Percentiles rank a stretch among this genome's conserved stretches.
phyloP scores from a whole-genome alignment of 2,113 vertebrate genomes.

The Lepidothrix coronata region DNA sequence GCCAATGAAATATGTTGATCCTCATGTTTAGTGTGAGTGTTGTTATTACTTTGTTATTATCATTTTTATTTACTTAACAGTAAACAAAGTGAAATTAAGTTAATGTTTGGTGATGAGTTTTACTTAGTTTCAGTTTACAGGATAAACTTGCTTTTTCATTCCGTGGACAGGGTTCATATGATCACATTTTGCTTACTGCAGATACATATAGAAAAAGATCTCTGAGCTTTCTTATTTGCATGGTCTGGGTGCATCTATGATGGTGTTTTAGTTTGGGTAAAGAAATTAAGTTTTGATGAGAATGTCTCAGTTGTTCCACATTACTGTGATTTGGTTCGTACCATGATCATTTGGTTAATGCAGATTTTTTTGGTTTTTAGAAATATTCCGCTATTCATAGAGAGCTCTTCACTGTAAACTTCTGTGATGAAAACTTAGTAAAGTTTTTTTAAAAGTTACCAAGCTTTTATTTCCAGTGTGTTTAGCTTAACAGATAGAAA shows the following conservation, averaged over 20 bases:
- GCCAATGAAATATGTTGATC: neutral
- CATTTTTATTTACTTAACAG: neutral
- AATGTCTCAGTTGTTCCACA: neutral
- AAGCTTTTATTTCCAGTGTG: neutral
- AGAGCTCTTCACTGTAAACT: neutral
- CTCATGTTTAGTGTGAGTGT: neutral
- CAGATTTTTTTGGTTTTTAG: neutral
- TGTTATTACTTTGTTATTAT: neutral
- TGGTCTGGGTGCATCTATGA: neutral
- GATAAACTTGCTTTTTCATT: neutral
- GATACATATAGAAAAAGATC: neutral
- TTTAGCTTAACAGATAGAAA: neutral
- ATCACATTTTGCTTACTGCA: neutral
- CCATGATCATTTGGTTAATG: neutral
- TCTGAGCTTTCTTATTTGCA: neutral
- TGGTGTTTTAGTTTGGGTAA: neutral
- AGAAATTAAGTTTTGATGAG: neutral
- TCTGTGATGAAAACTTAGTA: neutral
- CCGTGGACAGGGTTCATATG: neutral
- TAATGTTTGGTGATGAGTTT: neutral
- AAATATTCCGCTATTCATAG: neutral
- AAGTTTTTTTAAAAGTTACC: neutral
- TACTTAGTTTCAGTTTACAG: neutral
- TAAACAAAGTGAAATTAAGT: neutral
- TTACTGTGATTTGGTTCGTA: neutral